These are phyloP conservation scores for Drosophila antonietae DNA, from an alignment of 2,888 invertebrate genomes.

Conservation along the genomic window DNA sequence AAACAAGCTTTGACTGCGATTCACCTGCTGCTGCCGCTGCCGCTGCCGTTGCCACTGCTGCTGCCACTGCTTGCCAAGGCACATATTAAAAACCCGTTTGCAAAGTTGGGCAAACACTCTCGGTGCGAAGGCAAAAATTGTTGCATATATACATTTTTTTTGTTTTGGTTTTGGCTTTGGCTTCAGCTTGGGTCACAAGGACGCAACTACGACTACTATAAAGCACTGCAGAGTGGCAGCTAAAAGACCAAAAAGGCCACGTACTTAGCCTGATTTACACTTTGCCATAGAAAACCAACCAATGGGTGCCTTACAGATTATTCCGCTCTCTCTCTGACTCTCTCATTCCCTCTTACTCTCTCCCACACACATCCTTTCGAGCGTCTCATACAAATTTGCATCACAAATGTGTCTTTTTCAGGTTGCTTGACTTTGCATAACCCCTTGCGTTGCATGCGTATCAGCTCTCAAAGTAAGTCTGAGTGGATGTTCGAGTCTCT, in stretches of 20 bases:
- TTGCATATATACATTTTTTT: slow-evolving; percentile 61
- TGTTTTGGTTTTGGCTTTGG: slow-evolving; percentile 6
- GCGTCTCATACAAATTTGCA: slow-evolving; percentile 66
- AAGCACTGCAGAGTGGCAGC: slow-evolving; percentile 55
- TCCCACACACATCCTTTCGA: slow-evolving; percentile 8
- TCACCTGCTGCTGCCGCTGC: slow-evolving; percentile 41
- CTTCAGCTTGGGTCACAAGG: slow-evolving; percentile 7
- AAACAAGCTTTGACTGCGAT: slow-evolving; percentile 73
- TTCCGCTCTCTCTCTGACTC: too few relatives aligned
- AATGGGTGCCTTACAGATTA: slow-evolving; percentile 11
- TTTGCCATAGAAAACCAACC: slow-evolving; percentile 64
- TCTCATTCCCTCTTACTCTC: not conserved
- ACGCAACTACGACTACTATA: slow-evolving; percentile 35
- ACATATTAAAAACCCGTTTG: slow-evolving; percentile 52
- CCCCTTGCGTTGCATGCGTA: slow-evolving; percentile 64
- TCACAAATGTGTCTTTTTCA: slow-evolving; percentile 80
- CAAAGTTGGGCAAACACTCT: slow-evolving; percentile 55
- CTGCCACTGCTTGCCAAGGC: slow-evolving; percentile 5
- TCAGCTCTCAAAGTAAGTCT: slow-evolving; percentile 51
- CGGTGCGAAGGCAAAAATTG: slow-evolving; percentile 67
- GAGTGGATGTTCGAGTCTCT: slow-evolving; percentile 18
- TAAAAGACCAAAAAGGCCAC: slow-evolving; percentile 76
- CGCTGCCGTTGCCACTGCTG: not conserved
- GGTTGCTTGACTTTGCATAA: slow-evolving; percentile 80
- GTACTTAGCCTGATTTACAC: slow-evolving; percentile 80